Evolutionary conservation across 2,797 vertebrate genomes (phyloP).

Genomic region (Prunella strophiata): DNA sequence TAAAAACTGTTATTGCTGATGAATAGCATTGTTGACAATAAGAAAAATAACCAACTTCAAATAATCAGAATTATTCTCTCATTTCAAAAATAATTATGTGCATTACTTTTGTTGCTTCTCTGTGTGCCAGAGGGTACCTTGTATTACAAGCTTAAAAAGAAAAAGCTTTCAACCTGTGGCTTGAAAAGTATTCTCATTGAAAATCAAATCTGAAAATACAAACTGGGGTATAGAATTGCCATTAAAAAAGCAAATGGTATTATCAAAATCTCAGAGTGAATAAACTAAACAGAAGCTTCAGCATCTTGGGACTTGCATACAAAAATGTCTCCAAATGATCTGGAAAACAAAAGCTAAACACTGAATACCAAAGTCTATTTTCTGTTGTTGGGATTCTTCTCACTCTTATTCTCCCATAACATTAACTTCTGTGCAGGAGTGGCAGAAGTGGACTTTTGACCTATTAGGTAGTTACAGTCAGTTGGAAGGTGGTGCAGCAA

Average conservation of each 20-base stretch:
- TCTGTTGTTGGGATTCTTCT: not conserved
- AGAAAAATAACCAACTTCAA: not conserved
- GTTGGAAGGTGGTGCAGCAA: conserved; percentile 19
- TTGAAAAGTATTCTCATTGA: not conserved
- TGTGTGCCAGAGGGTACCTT: not conserved
- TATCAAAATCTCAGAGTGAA: not conserved
- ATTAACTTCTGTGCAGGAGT: not conserved
- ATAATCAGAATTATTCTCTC: not conserved
- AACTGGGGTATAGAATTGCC: not conserved
- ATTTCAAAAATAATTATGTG: not conserved
- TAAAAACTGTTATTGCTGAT: not conserved
- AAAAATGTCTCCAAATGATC: not conserved
- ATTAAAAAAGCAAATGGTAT: not conserved
- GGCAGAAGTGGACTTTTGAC: not conserved
- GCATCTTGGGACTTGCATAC: not conserved
- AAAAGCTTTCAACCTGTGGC: not conserved
- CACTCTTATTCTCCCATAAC: not conserved
- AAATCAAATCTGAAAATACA: not conserved
- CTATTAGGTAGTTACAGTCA: conserved; percentile 26
- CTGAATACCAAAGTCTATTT: not conserved
- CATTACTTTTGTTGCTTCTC: not conserved
- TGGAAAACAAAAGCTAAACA: not conserved
- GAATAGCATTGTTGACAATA: not conserved
- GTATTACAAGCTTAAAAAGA: not conserved
- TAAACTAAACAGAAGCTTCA: not conserved